Percentiles rank a stretch among this genome's conserved stretches.
phyloP scores from a whole-genome alignment of 2,113 vertebrate species.

The Rhynchopsitta pachyrhyncha region DNA sequence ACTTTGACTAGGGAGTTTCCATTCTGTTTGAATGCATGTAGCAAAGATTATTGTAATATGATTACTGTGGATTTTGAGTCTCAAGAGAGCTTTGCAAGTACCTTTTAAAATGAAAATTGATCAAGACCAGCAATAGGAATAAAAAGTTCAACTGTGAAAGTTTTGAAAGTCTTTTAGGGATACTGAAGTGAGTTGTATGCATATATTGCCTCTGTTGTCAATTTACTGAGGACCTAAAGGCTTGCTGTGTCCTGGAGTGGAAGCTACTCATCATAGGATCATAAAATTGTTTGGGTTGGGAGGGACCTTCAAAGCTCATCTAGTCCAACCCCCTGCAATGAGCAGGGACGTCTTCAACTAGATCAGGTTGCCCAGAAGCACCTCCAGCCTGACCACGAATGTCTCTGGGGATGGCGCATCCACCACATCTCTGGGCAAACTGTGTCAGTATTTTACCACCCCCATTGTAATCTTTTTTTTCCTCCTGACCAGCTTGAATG shows the following conservation, averaged over 20 bases:
- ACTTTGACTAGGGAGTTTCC: neutral
- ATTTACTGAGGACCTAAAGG: neutral
- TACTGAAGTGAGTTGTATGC: neutral
- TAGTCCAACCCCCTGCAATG: neutral
- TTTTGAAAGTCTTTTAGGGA: neutral
- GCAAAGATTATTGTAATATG: neutral
- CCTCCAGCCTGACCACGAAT: neutral
- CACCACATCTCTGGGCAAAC: neutral
- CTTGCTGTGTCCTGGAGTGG: neutral
- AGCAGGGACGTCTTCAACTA: neutral
- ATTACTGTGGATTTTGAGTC: neutral
- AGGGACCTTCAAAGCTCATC: neutral
- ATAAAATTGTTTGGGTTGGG: neutral
- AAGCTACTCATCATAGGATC: neutral
- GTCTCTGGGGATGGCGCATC: neutral
- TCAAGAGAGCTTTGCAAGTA: neutral
- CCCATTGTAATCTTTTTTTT: neutral
- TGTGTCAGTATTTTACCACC: neutral
- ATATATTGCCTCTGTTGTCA: neutral
- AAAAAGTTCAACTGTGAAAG: neutral
- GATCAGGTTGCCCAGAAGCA: neutral
- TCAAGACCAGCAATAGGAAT: neutral
- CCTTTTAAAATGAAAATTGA: constrained; percentile 33
- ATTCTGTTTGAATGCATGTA: constrained; percentile 5
- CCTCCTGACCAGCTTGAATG: neutral